Conservation (phyloP, 2,888 invertebrate genomes). For the Scaptomyza parva region DNA sequence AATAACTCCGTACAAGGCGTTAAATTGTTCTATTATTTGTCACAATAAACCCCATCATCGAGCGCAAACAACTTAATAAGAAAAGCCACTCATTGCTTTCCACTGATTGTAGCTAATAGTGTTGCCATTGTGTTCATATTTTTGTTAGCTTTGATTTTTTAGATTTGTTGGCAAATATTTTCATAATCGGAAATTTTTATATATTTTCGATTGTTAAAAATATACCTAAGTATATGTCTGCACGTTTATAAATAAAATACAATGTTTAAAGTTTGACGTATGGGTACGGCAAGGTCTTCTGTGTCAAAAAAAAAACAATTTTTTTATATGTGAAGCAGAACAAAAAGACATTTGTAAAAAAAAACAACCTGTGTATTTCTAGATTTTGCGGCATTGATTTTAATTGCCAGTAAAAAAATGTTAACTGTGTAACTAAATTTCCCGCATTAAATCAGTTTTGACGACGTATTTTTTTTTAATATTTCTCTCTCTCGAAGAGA, state of each 20-base stretch:
- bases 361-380: neutral
- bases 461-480: neutral
- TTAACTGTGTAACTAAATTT: neutral
- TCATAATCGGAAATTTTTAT: neutral
- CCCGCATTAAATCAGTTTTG: neutral
- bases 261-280: neutral
- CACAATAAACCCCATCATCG: neutral
- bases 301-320: neutral
- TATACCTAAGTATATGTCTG: neutral
- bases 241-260: neutral
- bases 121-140: constrained; percentile 6
- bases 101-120: neutral
- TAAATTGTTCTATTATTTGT: neutral
- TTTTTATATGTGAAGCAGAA: neutral
- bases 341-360: neutral
- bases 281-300: neutral
- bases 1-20: neutral
- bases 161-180: neutral
- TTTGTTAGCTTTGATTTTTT: neutral
- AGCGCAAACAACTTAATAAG: neutral
- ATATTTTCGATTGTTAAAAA: neutral
- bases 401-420: too few species aligned
- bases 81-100: neutral
- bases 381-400: neutral
- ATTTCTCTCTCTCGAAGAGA: neutral